Evolutionary conservation across 2,113 vertebrate genomes (phyloP).

Genomic region (Syrrhaptes paradoxus): DNA sequence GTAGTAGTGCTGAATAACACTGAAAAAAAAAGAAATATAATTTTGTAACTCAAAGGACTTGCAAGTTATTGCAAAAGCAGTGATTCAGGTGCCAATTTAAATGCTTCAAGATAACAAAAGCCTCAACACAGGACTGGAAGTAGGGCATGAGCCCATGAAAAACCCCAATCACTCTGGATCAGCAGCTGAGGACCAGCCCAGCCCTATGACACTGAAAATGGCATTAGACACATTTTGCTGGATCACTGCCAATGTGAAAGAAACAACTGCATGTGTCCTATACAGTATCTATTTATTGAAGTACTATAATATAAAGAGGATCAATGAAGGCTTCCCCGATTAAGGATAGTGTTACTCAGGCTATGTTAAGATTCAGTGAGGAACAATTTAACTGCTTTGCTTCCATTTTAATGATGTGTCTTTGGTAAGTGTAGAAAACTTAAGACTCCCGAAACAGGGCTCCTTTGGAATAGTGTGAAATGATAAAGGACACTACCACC

Average conservation of each 20-base stretch:
- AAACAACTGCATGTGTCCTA: not conserved
- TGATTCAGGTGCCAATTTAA: not conserved
- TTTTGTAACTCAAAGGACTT: not conserved
- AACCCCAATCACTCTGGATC: not conserved
- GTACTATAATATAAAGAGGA: not conserved
- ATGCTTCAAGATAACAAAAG: not conserved
- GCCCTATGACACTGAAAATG: not conserved
- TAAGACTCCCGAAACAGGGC: not conserved
- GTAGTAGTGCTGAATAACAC: not conserved
- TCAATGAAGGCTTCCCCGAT: not conserved
- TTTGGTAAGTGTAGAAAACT: not conserved
- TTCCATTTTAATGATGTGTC: not conserved
- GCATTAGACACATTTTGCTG: not conserved
- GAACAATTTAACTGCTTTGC: not conserved
- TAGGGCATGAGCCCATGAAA: not conserved
- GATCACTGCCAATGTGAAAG: not conserved
- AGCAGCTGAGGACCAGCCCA: not conserved
- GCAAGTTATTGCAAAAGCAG: not conserved
- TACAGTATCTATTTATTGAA: not conserved
- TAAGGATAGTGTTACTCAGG: not conserved
- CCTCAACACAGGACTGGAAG: not conserved
- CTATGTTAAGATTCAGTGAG: not conserved
- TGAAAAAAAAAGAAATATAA: not conserved
- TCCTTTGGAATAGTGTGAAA: not conserved
- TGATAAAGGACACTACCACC: not conserved